Conservation (phyloP, 2,113 vertebrate genomes). For the Oreotrochilus melanogaster region DNA sequence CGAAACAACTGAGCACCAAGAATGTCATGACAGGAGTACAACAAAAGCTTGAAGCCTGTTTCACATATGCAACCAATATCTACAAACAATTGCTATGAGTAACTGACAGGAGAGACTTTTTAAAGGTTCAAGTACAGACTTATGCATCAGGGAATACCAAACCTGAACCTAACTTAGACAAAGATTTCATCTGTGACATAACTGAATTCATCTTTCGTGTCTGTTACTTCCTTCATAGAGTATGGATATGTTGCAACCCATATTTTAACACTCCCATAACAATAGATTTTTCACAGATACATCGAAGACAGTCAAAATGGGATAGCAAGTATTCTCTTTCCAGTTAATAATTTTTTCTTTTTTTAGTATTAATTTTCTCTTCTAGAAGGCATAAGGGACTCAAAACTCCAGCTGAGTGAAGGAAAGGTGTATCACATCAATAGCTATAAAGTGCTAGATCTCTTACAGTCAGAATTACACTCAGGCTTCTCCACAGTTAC, state of each 20-base stretch:
- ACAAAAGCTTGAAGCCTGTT: not conserved
- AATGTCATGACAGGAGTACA: not conserved
- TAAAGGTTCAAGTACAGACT: not conserved
- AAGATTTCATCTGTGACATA: not conserved
- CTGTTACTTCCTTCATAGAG: not conserved
- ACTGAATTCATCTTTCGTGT: not conserved
- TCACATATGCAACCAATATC: not conserved
- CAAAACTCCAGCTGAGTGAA: rapidly evolving
- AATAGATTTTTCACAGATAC: not conserved
- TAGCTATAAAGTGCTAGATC: not conserved
- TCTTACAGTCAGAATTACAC: not conserved
- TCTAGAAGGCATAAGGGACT: not conserved
- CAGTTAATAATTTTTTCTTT: not conserved
- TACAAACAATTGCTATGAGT: not conserved
- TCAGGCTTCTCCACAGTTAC: rapidly evolving
- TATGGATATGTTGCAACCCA: not conserved
- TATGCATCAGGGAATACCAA: not conserved
- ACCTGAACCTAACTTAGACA: not conserved
- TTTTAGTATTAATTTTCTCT: not conserved
- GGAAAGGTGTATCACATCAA: rapidly evolving
- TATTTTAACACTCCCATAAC: not conserved
- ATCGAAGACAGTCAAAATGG: not conserved
- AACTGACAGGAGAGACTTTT: not conserved
- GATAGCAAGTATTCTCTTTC: not conserved
- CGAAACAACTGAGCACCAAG: not conserved